These are phyloP conservation scores for Camponotus pennsylvanicus DNA, from an alignment of 1,140 invertebrate genomes.

Conservation along the genomic window DNA sequence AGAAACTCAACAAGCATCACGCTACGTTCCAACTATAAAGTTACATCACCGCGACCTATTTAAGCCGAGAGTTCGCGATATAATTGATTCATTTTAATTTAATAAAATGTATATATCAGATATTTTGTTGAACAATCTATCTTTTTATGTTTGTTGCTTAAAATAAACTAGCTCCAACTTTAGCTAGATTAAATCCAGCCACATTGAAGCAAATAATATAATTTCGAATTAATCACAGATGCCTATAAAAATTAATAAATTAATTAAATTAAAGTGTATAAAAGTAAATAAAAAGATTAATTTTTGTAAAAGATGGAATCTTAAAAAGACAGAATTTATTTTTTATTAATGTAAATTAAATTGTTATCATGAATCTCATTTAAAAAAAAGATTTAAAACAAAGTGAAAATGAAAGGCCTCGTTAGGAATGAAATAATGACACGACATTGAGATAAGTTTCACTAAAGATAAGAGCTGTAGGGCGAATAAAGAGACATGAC, in stretches of 20 bases:
- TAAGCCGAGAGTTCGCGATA: background rate
- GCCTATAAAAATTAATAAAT: background rate
- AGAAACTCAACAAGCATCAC: slow-evolving; percentile 37
- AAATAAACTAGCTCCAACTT: background rate
- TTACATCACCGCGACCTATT: slow-evolving; percentile 49
- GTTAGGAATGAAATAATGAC: slow-evolving; percentile 50
- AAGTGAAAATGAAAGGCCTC: slow-evolving; percentile 11
- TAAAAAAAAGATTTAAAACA: slow-evolving; percentile 1
- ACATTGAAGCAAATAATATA: background rate
- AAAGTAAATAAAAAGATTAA: background rate
- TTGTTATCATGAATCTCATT: slow-evolving; percentile 1
- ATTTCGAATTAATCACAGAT: background rate
- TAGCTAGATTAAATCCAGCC: background rate
- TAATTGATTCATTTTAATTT: slow-evolving; percentile 36
- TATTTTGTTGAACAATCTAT: background rate
- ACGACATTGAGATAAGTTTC: slow-evolving; percentile 36
- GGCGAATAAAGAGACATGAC: slow-evolving; percentile 48
- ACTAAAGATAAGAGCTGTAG: slow-evolving; percentile 31
- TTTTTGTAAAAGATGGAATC: background rate
- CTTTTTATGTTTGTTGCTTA: background rate
- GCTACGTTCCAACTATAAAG: slow-evolving; percentile 33
- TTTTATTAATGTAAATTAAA: background rate
- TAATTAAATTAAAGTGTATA: background rate
- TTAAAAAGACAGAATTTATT: background rate
- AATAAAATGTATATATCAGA: background rate